A percentile compares a stretch with the other conserved stretches of the same genome.
Conservation (phyloP, 2,797 vertebrate species). For the Syndactyla subalaris region DNA sequence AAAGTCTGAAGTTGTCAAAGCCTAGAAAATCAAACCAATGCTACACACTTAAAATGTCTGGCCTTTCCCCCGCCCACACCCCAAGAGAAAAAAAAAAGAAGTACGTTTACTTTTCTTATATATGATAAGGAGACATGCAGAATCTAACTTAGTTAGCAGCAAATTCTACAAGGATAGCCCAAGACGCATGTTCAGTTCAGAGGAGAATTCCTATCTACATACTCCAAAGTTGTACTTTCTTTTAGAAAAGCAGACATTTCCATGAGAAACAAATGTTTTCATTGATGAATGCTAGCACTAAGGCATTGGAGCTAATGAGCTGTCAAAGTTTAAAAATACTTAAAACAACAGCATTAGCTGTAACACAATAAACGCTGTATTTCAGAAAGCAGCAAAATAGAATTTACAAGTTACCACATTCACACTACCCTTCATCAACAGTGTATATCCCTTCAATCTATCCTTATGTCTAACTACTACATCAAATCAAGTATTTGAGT, state of each 20-base stretch:
- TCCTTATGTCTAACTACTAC: neutral
- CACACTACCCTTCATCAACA: neutral
- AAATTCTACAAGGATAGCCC: neutral
- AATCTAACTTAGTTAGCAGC: neutral
- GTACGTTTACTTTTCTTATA: neutral
- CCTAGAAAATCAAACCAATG: conserved; percentile 14
- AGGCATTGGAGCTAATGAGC: neutral
- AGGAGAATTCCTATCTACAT: neutral
- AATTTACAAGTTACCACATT: neutral
- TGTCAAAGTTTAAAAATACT: neutral
- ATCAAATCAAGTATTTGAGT: neutral
- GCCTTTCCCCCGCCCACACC: neutral
- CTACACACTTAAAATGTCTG: neutral
- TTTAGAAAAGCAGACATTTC: neutral
- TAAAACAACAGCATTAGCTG: neutral
- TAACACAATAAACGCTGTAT: neutral
- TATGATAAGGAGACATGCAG: neutral
- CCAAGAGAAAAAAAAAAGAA: neutral
- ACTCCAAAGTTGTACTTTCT: neutral
- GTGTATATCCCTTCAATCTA: neutral
- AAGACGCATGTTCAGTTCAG: neutral
- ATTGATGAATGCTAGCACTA: neutral
- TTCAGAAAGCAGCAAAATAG: neutral
- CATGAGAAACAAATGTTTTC: neutral
- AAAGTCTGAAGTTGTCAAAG: conserved; percentile 22